Conservation (phyloP, 2,888 invertebrate species). For the Leuctra nigra region DNA sequence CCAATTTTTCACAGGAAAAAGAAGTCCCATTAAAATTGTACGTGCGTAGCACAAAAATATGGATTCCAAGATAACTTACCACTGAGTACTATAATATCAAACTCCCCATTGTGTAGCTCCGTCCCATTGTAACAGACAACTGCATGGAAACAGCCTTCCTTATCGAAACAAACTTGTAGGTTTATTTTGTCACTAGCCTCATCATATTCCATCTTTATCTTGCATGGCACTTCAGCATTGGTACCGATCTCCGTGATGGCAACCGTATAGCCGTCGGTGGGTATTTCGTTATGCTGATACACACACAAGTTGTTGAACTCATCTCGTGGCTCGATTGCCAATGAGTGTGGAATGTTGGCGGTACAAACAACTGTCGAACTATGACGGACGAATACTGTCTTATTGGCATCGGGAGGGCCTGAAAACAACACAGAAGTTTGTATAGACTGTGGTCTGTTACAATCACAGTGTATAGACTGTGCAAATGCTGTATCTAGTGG, state of each 20-base stretch:
- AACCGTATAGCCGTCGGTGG: slow-evolving; percentile 48
- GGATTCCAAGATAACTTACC: slow-evolving; percentile 50
- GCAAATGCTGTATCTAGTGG: too few species aligned
- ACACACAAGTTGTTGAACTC: slow-evolving; percentile 80
- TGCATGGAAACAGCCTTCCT: slow-evolving; percentile 76
- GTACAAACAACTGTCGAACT: slow-evolving; percentile 81
- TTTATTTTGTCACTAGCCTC: slow-evolving; percentile 69
- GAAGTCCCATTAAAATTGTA: background rate
- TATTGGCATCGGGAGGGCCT: slow-evolving; percentile 75
- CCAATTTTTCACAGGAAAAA: too few species aligned
- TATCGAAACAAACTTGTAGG: slow-evolving; percentile 68
- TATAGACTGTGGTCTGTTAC: too few species aligned
- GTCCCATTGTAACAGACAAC: slow-evolving; percentile 67
- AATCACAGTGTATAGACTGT: too few species aligned
- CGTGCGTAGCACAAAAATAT: too few species aligned
- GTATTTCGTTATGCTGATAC: slow-evolving; percentile 50
- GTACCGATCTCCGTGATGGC: slow-evolving; percentile 52
- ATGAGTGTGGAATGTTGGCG: slow-evolving; percentile 63
- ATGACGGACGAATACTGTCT: slow-evolving; percentile 75
- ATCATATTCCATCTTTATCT: slow-evolving; percentile 62
- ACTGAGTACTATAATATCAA: slow-evolving; percentile 85
- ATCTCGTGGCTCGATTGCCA: slow-evolving; percentile 87
- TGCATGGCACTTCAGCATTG: slow-evolving; percentile 32
- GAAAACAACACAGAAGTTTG: too few species aligned
- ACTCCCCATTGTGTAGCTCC: slow-evolving; percentile 80